Percentiles rank a stretch among this genome's conserved stretches.
Evolutionary conservation across 1,140 invertebrate species (phyloP).

Genomic region (Manduca sexta): DNA sequence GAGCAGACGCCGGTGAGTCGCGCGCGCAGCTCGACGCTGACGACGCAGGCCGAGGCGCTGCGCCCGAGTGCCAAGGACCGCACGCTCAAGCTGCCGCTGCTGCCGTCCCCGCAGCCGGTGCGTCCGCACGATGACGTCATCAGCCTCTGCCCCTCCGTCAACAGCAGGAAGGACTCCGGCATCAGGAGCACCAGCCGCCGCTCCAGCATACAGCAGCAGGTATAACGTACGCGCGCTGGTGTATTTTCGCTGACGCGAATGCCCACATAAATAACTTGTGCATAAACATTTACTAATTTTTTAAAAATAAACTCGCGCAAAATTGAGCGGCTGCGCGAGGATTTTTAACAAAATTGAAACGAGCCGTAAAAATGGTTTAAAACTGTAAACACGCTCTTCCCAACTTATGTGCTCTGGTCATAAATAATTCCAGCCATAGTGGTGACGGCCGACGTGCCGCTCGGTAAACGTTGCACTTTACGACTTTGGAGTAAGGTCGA

Average conservation of each 20-base stretch:
- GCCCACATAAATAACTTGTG: slow-evolving; percentile 6
- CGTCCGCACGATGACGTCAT: slow-evolving; percentile 76
- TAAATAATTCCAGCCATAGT: slow-evolving; percentile 11
- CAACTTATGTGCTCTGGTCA: slow-evolving; percentile 10
- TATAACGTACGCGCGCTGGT: slow-evolving; percentile 35
- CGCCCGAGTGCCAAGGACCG: slow-evolving; percentile 47
- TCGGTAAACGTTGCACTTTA: neutral
- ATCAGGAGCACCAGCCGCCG: slow-evolving; percentile 87
- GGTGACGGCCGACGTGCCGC: neutral
- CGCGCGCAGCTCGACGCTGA: slow-evolving; percentile 74
- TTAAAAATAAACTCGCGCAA: slow-evolving; percentile 14
- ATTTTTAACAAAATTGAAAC: slow-evolving; percentile 15
- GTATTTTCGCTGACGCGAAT: slow-evolving; percentile 11
- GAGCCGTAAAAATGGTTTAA: slow-evolving; percentile 19
- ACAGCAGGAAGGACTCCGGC: slow-evolving; percentile 90
- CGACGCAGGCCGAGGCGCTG: slow-evolving; percentile 49
- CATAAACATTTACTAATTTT: slow-evolving; percentile 9
- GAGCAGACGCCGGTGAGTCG: slow-evolving; percentile 66
- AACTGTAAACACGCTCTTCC: slow-evolving; percentile 17
- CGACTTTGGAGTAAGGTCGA: neutral
- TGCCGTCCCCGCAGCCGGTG: slow-evolving; percentile 32
- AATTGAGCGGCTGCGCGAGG: slow-evolving; percentile 8
- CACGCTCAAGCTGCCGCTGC: slow-evolving; percentile 47
- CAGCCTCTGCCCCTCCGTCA: slow-evolving; percentile 82
- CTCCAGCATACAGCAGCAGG: slow-evolving; percentile 89